Conservation (phyloP, 1,140 invertebrate genomes). For the Ridgeia piscesae region DNA sequence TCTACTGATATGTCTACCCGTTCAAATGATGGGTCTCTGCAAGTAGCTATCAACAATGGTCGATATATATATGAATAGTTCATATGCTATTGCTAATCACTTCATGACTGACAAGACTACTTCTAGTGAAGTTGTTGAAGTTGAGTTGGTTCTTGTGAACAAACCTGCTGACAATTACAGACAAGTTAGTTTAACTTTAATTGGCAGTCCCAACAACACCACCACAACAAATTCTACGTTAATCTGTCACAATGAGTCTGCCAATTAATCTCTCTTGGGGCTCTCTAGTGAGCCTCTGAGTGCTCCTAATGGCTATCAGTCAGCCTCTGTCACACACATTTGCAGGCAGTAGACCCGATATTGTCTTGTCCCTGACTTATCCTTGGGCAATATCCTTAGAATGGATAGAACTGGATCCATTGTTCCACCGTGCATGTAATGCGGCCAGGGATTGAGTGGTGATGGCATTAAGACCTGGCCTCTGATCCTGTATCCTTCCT, state of each 20-base stretch:
- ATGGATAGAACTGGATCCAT: neutral
- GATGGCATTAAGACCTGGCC: neutral
- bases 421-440: neutral
- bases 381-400: neutral
- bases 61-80: no score
- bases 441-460: neutral
- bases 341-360: neutral
- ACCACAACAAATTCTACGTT: neutral
- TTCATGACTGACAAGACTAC: no score
- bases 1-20: no score
- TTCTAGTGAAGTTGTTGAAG: no score
- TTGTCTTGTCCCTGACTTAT: neutral
- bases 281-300: no score
- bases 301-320: no score
- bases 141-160: no score
- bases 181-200: neutral
- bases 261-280: neutral
- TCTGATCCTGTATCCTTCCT: neutral
- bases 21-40: no score
- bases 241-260: neutral
- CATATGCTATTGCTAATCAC: no score
- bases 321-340: neutral
- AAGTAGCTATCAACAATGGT: no score
- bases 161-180: neutral
- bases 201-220: neutral